These are phyloP conservation scores for Parazoanthus darwini DNA, from an alignment of 92 coral and sea anemone genomes.

Conservation along the genomic window DNA sequence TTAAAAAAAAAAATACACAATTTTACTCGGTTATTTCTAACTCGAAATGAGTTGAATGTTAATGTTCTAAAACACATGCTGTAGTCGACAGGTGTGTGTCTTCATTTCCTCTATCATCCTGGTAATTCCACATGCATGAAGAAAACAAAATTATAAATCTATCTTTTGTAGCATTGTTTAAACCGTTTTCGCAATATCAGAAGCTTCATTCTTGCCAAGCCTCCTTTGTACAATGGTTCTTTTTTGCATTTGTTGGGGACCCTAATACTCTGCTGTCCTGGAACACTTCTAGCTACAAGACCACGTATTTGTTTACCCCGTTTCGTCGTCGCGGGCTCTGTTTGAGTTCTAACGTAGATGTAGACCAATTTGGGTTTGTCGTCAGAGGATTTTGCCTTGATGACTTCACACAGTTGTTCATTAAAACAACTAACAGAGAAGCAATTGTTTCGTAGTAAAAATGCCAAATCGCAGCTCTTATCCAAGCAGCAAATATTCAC, in stretches of 20 bases:
- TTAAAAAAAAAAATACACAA: no score
- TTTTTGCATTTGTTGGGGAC: background rate
- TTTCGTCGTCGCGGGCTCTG: background rate
- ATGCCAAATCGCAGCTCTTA: slow-evolving; percentile 88
- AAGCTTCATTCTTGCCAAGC: background rate
- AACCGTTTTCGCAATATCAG: background rate
- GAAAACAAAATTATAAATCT: background rate
- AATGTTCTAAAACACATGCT: no score
- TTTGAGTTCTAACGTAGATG: slow-evolving; percentile 79
- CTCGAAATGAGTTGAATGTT: no score
- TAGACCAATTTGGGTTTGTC: slow-evolving; percentile 77
- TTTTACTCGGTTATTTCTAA: no score
- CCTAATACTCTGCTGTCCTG: background rate
- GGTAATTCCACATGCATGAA: no score
- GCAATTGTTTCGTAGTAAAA: slow-evolving; percentile 79
- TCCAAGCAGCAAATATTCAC: slow-evolving; percentile 92
- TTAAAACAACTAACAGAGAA: slow-evolving; percentile 85
- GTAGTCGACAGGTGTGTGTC: no score
- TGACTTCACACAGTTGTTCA: slow-evolving; percentile 82
- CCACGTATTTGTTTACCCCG: background rate
- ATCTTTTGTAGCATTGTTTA: background rate
- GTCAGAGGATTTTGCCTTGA: slow-evolving; percentile 78
- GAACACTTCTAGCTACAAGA: background rate
- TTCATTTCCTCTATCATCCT: no score
- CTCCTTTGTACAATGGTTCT: background rate